Conservation (phyloP, 2,797 vertebrate genomes). For the Arrhamphus sclerolepis region DNA sequence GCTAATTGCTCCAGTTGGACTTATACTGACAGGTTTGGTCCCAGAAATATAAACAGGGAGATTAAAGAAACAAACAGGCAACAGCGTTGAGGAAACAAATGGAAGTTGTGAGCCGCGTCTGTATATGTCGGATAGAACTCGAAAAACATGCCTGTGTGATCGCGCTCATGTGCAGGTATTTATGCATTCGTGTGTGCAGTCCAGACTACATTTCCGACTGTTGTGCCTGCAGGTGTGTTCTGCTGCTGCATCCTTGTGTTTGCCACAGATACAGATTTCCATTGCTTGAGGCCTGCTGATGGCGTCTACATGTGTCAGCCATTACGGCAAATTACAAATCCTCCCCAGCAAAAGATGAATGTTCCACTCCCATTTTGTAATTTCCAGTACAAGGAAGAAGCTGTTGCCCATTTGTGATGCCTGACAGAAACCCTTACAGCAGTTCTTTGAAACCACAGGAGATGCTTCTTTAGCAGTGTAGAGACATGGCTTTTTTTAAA, state of each 20-base stretch:
- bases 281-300: constrained; percentile 57
- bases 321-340: constrained; percentile 80
- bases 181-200: constrained; percentile 20
- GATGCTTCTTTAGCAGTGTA: constrained; percentile 30
- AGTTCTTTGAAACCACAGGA: constrained; percentile 50
- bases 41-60: constrained; percentile 65
- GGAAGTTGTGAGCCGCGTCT: constrained; percentile 39
- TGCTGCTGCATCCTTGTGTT: constrained; percentile 35
- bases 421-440: constrained; percentile 35
- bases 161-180: constrained; percentile 13
- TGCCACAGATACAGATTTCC: constrained; percentile 54
- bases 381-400: constrained; percentile 71
- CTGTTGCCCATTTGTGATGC: constrained; percentile 60
- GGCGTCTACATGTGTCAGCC: constrained; percentile 76
- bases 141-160: constrained; percentile 7
- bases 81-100: constrained; percentile 45
- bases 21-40: constrained; percentile 61
- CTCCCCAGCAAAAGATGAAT: constrained; percentile 60
- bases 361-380: constrained; percentile 74
- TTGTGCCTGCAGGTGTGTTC: constrained; percentile 47
- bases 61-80: constrained; percentile 69
- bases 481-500: constrained; percentile 30
- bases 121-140: constrained; percentile 9
- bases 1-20: constrained; percentile 64
- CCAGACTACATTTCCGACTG: constrained; percentile 27